Evolutionary conservation across 2,113 vertebrate genomes (phyloP).

Genomic region (Pelmatolapia mariae): DNA sequence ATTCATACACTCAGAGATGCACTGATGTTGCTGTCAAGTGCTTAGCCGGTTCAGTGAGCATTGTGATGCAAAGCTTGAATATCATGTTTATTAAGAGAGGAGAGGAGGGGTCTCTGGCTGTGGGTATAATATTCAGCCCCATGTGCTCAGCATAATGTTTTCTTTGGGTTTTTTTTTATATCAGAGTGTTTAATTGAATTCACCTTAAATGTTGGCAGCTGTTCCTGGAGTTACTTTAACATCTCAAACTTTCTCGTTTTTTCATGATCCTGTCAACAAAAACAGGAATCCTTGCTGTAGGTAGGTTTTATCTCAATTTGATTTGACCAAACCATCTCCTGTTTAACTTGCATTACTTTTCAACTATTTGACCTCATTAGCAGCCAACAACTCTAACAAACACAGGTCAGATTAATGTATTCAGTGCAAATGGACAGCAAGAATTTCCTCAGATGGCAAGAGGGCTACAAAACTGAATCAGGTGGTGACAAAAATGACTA

Average conservation of each 20-base stretch:
- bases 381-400: background rate
- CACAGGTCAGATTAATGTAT: background rate
- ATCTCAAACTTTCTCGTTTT: background rate
- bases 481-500: background rate
- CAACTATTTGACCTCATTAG: background rate
- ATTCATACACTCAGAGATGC: constrained; percentile 24
- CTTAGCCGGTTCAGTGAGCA: constrained; percentile 38
- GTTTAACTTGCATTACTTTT: background rate
- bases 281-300: background rate
- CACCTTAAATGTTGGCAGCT: constrained; percentile 1
- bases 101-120: background rate
- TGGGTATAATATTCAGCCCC: background rate
- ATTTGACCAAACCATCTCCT: background rate
- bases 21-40: constrained; percentile 34
- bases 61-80: constrained; percentile 17
- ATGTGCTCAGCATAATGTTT: constrained; percentile 8
- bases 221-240: background rate
- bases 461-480: background rate
- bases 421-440: background rate
- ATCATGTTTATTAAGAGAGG: constrained; percentile 33
- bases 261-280: background rate
- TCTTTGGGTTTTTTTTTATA: background rate
- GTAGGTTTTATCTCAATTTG: background rate
- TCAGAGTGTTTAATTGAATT: background rate
- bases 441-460: background rate